Conservation (phyloP, 2,797 vertebrate genomes). For the Staurois parvus region DNA sequence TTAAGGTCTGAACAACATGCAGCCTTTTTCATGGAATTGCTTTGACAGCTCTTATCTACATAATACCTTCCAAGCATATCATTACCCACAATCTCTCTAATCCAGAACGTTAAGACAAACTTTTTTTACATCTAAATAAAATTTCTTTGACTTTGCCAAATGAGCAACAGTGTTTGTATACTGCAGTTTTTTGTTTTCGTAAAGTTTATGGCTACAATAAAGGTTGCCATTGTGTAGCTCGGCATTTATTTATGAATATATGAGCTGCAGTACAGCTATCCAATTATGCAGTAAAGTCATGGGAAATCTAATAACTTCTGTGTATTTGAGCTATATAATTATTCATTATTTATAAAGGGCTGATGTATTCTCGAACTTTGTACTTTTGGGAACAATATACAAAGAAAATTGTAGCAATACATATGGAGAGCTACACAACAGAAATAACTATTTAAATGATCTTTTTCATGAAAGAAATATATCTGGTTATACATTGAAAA, state of each 20-base stretch:
- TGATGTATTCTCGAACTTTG: background rate
- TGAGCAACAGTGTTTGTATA: background rate
- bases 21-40: too few species aligned
- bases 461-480: background rate
- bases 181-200: background rate
- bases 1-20: too few species aligned
- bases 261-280: conserved; percentile 14
- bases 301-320: conserved; percentile 7
- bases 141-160: background rate
- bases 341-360: conserved; percentile 23
- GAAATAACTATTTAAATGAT: background rate
- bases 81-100: too few species aligned
- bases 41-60: too few species aligned
- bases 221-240: conserved; percentile 12
- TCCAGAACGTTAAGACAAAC: too few species aligned
- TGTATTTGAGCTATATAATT: background rate
- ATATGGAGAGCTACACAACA: background rate
- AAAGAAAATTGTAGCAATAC: background rate
- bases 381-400: background rate
- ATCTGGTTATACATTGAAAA: too few species aligned
- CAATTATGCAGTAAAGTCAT: conserved; percentile 12
- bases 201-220: conserved; percentile 2
- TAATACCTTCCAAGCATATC: too few species aligned
- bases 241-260: conserved; percentile 5
- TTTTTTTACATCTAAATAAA: background rate